phyloP scores from a whole-genome alignment of 2,888 invertebrate species.

The Campaea margaritaria region DNA sequence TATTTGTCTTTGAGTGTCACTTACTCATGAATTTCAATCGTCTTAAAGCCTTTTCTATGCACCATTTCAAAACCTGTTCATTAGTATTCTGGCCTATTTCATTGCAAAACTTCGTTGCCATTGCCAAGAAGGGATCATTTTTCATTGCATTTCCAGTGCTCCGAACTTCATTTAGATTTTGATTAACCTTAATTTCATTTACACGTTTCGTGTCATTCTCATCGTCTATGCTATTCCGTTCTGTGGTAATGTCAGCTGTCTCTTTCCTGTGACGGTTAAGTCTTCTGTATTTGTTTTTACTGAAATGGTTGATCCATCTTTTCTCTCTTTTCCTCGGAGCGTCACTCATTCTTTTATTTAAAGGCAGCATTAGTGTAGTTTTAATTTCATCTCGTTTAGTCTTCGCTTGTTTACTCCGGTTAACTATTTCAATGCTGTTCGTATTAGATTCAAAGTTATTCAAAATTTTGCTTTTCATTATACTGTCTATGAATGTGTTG shows the following conservation, averaged over 20 bases:
- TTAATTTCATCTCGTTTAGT: conserved; percentile 61
- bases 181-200: conserved; percentile 23
- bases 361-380: conserved; percentile 62
- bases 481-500: conserved; percentile 73
- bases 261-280: conserved; percentile 38
- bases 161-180: conserved; percentile 34
- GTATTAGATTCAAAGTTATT: conserved; percentile 50
- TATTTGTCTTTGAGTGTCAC: no score
- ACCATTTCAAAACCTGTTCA: conserved; percentile 65
- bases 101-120: conserved; percentile 73
- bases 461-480: conserved; percentile 70
- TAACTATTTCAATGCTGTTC: conserved; percentile 44
- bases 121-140: conserved; percentile 60
- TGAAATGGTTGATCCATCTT: conserved; percentile 68
- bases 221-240: background rate
- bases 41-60: conserved; percentile 72
- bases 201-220: conserved; percentile 32
- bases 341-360: conserved; percentile 44
- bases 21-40: conserved; percentile 68
- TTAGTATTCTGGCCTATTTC: conserved; percentile 67
- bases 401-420: conserved; percentile 49
- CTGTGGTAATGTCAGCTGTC: conserved; percentile 7
- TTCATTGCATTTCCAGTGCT: conserved; percentile 32
- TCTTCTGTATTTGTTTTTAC: conserved; percentile 43
- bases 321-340: conserved; percentile 53